Evolutionary conservation across 1,140 invertebrate species (phyloP), one percentile per base, ranked within the genome.

Genomic region (Paracyclopina nana): DNA sequence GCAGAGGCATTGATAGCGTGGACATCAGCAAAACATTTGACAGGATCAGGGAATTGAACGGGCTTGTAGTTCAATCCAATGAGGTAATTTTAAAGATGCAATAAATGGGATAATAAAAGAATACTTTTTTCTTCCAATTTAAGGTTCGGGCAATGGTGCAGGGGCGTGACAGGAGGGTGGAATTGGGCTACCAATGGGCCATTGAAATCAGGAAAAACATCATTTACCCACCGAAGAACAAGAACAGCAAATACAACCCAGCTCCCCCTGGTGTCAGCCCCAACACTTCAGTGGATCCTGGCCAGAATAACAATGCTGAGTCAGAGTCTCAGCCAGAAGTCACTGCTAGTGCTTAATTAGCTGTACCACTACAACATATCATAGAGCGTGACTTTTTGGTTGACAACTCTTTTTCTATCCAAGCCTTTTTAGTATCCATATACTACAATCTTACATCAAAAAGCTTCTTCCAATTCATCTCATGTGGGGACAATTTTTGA

Each of bases 131-230:
- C 25, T 54, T 50, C 53, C 54, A 53, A 54, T 59, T 60, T 8
- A 61, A 84, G 72, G 78, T 86, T 1, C 71, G 75, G 58, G 71
- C 75, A 0, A 86, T 91, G 82, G 79, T 84, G 9, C 77, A 82
- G 60, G 84, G 82, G 0, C 70, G 78, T 44, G 84, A 91, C 63
- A 69, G 85, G 1, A 70, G 82, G 55, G 81, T 82, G 1, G 82
- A 87, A 59, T 64, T 91, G 1, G 85, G 82, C 4, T 85, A 85
- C 60, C 83, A 85, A 60, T 66, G 84, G 8, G 82, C 83, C 12
- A 70, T 85, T 64, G 81, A 85, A 29, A 27, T 22, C 28, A 25
- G 46, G 46, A 48, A 48, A n/a, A 25, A 29, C n/a, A 48, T 48
- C 20, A 48, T 29, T 29, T 48, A 48, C 22, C 46, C 46, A 4